Conservation (phyloP, 2,888 invertebrate genomes). For the Tenthredo notha region DNA sequence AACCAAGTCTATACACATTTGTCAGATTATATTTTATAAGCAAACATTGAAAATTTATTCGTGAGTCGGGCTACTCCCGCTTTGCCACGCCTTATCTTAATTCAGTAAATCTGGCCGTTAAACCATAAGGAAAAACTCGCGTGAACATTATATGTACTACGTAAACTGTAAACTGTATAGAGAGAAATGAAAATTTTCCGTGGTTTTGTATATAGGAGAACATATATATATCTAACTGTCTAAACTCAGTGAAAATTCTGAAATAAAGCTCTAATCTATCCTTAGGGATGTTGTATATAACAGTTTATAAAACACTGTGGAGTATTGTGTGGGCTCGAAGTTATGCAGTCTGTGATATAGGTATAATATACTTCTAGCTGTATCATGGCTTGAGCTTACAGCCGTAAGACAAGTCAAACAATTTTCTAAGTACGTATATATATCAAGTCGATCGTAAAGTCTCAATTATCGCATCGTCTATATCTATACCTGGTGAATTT, state of each 20-base stretch:
- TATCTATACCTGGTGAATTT: conserved; percentile 46
- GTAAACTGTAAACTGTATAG: background rate
- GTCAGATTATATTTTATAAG: conserved; percentile 68
- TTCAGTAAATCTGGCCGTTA: conserved; percentile 56
- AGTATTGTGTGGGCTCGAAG: background rate
- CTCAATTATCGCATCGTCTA: conserved; percentile 46
- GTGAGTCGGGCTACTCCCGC: conserved; percentile 8
- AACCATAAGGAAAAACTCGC: conserved; percentile 25
- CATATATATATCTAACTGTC: background rate
- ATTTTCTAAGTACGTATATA: background rate
- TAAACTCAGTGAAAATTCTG: background rate
- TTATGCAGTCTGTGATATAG: conserved; percentile 58
- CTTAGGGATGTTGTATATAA: conserved; percentile 6
- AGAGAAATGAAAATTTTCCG: background rate
- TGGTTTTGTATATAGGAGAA: background rate
- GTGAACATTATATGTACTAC: background rate
- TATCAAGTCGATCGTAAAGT: conserved; percentile 45
- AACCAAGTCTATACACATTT: conserved; percentile 58
- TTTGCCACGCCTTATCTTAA: conserved; percentile 53
- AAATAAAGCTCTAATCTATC: background rate
- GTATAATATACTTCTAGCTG: conserved; percentile 42
- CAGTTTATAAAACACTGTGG: background rate
- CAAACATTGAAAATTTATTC: conserved; percentile 66
- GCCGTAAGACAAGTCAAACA: conserved; percentile 42
- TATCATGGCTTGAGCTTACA: background rate